phyloP scores from a whole-genome alignment of 2,888 invertebrate species.

The Pristionchus entomophagus region DNA sequence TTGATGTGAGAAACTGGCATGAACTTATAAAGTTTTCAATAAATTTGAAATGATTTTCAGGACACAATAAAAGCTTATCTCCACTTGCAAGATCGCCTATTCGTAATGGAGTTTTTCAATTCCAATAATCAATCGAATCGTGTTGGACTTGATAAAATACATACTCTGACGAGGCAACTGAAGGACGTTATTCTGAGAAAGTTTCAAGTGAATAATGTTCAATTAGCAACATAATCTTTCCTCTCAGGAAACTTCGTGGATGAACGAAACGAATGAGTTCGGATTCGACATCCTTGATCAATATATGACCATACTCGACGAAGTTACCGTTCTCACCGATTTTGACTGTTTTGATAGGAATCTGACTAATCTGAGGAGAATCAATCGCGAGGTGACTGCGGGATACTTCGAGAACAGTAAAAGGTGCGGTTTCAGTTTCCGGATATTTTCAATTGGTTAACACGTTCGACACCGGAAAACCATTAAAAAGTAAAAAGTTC shows the following conservation, averaged over 20 bases:
- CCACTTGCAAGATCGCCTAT: neutral
- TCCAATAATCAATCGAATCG: neutral
- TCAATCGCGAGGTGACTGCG: neutral
- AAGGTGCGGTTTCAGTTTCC: neutral
- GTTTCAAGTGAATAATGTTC: too few relatives aligned
- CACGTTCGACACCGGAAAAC: too few relatives aligned
- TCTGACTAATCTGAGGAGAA: constrained; percentile 23
- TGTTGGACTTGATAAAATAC: constrained; percentile 14
- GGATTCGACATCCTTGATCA: neutral
- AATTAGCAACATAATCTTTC: too few relatives aligned
- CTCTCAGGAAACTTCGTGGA: constrained; percentile 29
- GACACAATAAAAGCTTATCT: neutral
- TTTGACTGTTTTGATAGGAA: constrained; percentile 42
- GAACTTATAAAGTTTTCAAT: neutral
- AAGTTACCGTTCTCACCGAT: neutral
- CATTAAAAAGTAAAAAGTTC: too few relatives aligned
- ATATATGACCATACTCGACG: neutral
- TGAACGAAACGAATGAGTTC: neutral
- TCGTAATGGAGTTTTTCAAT: constrained; percentile 14
- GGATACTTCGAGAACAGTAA: constrained; percentile 14
- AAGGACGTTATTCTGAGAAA: too few relatives aligned
- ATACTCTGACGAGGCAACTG: neutral
- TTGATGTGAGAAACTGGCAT: neutral
- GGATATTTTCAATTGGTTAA: neutral
- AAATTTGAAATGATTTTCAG: neutral